Percentiles rank a stretch among this genome's conserved stretches.
Conservation (phyloP, 1,140 invertebrate genomes). For the Caerostris extrusa region DNA sequence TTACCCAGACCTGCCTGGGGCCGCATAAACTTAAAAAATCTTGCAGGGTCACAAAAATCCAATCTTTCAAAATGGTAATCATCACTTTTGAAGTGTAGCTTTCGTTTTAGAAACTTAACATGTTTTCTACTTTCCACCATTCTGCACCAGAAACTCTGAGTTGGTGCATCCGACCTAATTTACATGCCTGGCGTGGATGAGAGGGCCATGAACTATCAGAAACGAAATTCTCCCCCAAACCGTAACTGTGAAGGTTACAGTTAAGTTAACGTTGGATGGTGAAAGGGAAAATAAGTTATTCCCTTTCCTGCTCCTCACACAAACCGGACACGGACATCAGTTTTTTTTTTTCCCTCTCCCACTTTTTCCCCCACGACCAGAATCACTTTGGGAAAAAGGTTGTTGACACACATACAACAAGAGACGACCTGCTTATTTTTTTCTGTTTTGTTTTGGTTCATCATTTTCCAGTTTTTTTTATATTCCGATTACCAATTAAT, state of each 20-base stretch:
- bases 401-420: slow-evolving; percentile 54
- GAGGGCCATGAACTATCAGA: neutral
- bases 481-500: slow-evolving; percentile 62
- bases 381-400: slow-evolving; percentile 40
- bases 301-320: slow-evolving; percentile 27
- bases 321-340: slow-evolving; percentile 40
- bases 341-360: slow-evolving; percentile 6
- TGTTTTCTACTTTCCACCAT: too few species aligned
- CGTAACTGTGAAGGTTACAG: neutral
- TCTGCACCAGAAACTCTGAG: too few species aligned
- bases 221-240: neutral
- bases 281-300: slow-evolving; percentile 52
- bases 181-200: neutral
- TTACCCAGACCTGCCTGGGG: too few species aligned
- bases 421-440: slow-evolving; percentile 49
- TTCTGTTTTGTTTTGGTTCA: slow-evolving; percentile 25
- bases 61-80: too few species aligned
- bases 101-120: too few species aligned
- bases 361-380: neutral
- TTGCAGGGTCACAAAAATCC: too few species aligned
- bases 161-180: too few species aligned
- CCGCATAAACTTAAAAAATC: too few species aligned
- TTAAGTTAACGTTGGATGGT: neutral
- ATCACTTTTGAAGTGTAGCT: too few species aligned
- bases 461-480: slow-evolving; percentile 2